Percentiles rank a stretch among this genome's conserved stretches.
These are phyloP conservation scores for Antheraea assamensis DNA, from an alignment of 2,888 invertebrate species.

Conservation along the genomic window DNA sequence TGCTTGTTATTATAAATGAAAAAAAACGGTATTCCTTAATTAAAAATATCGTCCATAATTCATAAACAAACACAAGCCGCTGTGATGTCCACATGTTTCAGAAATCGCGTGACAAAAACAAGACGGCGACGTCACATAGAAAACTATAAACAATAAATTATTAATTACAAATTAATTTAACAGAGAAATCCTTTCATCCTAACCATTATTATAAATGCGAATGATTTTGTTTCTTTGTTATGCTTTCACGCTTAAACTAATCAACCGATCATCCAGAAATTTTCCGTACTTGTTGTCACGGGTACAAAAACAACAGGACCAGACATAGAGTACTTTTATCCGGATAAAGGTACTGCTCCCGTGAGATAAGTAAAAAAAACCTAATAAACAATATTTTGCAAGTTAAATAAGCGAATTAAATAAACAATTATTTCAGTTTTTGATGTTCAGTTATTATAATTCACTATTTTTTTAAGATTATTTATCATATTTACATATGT, in stretches of 20 bases:
- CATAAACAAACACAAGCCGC: slow-evolving; percentile 37
- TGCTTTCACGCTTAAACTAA: not conserved
- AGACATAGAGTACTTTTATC: too few species aligned
- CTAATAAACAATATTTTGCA: too few species aligned
- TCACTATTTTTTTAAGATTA: not conserved
- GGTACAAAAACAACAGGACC: too few species aligned
- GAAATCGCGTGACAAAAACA: slow-evolving; percentile 61
- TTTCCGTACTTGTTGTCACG: too few species aligned
- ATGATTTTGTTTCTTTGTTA: not conserved
- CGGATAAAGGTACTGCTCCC: too few species aligned
- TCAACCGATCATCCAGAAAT: not conserved
- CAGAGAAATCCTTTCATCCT: too few species aligned
- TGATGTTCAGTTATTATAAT: not conserved
- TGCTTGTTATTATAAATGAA: slow-evolving; percentile 10
- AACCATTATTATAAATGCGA: not conserved
- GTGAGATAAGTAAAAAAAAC: too few species aligned
- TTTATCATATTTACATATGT: too few species aligned
- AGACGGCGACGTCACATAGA: slow-evolving; percentile 5
- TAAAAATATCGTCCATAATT: slow-evolving; percentile 43
- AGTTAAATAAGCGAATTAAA: too few species aligned
- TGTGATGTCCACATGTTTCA: slow-evolving; percentile 49
- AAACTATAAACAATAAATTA: not conserved
- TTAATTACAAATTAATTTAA: not conserved
- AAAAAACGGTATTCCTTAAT: slow-evolving; percentile 34
- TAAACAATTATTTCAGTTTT: not conserved